These are phyloP conservation scores for Condylura cristata DNA, from an alignment of 2,113 vertebrate genomes.

Conservation along the genomic window DNA sequence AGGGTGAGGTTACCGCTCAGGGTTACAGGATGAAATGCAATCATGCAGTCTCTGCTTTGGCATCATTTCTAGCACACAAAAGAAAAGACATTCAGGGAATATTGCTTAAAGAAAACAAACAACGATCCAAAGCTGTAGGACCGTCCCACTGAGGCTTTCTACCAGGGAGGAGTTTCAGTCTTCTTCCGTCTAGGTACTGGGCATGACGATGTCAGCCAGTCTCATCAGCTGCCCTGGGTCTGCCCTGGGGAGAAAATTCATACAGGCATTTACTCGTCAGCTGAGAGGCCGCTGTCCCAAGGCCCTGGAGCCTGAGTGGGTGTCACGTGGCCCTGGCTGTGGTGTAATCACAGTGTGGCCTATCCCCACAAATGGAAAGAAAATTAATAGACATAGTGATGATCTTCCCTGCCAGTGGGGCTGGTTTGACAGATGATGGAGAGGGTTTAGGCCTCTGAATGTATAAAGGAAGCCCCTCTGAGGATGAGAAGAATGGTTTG, in stretches of 20 bases:
- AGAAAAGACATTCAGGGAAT: neutral
- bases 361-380: neutral
- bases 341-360: neutral
- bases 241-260: neutral
- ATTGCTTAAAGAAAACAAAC: conserved; percentile 4
- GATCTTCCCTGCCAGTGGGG: neutral
- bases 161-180: neutral
- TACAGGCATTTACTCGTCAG: neutral
- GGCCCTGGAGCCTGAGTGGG: neutral
- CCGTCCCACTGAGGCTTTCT: neutral
- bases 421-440: neutral
- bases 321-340: neutral
- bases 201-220: neutral
- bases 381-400: neutral
- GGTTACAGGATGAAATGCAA: neutral
- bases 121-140: neutral
- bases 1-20: neutral
- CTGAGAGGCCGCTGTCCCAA: neutral
- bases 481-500: neutral
- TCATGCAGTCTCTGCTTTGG: neutral
- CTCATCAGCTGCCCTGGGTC: neutral
- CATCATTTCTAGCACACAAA: neutral
- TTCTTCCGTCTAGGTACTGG: neutral
- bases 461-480: neutral
- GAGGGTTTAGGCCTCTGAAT: neutral